These are phyloP conservation scores for Syngnathus scovelli DNA, from an alignment of 2,113 vertebrate genomes.

Conservation along the genomic window DNA sequence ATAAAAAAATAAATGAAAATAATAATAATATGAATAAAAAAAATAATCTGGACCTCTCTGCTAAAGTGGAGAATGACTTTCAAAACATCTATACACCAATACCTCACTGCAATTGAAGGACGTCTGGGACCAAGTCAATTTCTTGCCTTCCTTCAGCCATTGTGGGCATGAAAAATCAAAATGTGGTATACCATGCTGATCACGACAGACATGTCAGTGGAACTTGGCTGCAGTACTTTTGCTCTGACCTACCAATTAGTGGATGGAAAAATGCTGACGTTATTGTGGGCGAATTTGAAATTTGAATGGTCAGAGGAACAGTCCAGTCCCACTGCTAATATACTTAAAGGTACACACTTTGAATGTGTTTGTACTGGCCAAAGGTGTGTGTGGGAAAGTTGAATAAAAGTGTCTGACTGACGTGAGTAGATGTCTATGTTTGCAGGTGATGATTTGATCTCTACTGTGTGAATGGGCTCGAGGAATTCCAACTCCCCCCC, in stretches of 20 bases:
- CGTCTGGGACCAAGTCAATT: not conserved
- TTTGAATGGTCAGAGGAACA: not conserved
- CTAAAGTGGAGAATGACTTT: no score
- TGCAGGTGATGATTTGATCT: conserved; percentile 42
- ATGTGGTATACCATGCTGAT: not conserved
- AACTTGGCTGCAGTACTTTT: not conserved
- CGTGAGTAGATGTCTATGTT: conserved; percentile 19
- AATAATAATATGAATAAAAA: no score
- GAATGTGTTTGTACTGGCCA: not conserved
- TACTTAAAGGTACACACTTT: not conserved
- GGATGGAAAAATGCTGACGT: not conserved
- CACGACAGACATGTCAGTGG: not conserved
- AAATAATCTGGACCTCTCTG: no score
- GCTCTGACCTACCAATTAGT: not conserved
- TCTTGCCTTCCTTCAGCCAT: not conserved
- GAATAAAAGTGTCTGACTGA: conserved; percentile 3
- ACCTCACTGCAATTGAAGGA: no score
- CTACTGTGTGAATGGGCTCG: conserved; percentile 31
- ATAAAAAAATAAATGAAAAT: not conserved
- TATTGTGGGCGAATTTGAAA: not conserved
- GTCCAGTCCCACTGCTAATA: not conserved
- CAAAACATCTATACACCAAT: no score
- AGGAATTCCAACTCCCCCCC: conserved; percentile 41
- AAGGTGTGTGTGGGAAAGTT: conserved; percentile 10
- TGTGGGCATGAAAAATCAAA: not conserved